Evolutionary conservation across 2,797 vertebrate genomes (phyloP).

Genomic region (Chaetodon trifasciatus): DNA sequence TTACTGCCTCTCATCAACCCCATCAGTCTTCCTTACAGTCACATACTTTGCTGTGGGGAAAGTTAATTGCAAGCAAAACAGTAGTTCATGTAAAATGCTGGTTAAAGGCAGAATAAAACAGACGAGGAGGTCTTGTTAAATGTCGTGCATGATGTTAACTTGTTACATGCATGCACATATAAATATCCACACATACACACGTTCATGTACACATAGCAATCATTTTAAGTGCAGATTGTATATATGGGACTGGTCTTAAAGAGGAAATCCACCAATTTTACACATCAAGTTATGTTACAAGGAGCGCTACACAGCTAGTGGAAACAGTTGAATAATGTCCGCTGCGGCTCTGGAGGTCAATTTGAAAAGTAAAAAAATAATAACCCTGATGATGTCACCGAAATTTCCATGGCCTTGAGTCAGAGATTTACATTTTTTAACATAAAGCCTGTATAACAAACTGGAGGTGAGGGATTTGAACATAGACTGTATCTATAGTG

Average conservation of each 20-base stretch:
- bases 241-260: neutral
- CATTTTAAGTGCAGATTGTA: neutral
- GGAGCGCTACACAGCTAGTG: neutral
- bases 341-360: neutral
- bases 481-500: no score
- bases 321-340: neutral
- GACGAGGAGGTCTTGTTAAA: conserved; percentile 15
- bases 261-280: neutral
- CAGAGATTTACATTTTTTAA: neutral
- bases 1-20: conserved; percentile 51
- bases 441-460: neutral
- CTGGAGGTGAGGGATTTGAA: neutral
- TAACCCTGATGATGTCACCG: neutral
- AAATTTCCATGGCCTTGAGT: no score
- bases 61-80: conserved; percentile 41
- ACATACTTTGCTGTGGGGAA: conserved; percentile 32
- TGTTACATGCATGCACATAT: neutral
- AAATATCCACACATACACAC: neutral
- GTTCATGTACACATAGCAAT: neutral
- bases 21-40: conserved; percentile 13
- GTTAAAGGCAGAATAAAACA: conserved; percentile 20
- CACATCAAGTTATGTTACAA: neutral
- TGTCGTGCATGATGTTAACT: neutral
- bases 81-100: conserved; percentile 35
- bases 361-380: neutral